Conservation (phyloP, 1,140 invertebrate species). For the Pristionchus pacificus region DNA sequence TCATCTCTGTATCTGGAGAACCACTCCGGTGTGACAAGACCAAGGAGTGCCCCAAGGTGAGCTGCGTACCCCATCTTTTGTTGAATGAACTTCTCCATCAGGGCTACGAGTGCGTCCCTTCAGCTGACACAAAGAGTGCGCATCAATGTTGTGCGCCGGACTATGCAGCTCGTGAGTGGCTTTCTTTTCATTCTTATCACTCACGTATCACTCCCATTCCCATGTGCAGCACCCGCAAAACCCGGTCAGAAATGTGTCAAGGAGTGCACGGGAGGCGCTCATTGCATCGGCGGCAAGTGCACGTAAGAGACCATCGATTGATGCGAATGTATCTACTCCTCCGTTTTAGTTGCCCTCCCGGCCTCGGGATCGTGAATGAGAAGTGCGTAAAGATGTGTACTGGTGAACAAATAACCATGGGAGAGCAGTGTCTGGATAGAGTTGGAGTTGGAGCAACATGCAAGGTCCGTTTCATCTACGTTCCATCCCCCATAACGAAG, state of each 20-base stretch:
- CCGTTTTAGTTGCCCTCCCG: conserved; percentile 20
- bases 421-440: conserved; percentile 20
- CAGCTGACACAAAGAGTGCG: not conserved
- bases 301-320: conserved; percentile 10
- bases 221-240: too few species aligned
- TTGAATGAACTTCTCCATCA: not conserved
- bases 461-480: conserved; percentile 11
- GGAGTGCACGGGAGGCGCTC: conserved; percentile 23
- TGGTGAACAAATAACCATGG: conserved; percentile 18
- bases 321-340: not conserved
- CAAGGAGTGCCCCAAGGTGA: not conserved
- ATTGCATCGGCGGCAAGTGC: conserved; percentile 23
- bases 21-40: conserved; percentile 19
- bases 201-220: too few species aligned
- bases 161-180: not conserved
- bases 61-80: too few species aligned
- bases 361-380: conserved; percentile 17
- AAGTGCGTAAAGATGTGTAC: conserved; percentile 14
- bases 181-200: too few species aligned
- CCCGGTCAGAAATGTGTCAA: not conserved
- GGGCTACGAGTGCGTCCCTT: not conserved
- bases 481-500: not conserved
- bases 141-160: not conserved
- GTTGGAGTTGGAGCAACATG: conserved; percentile 27
- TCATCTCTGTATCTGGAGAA: conserved; percentile 31